Evolutionary conservation across 2,888 invertebrate species (phyloP), one percentile per base, ranked within the genome.

Genomic region (Xylota sylvarum): DNA sequence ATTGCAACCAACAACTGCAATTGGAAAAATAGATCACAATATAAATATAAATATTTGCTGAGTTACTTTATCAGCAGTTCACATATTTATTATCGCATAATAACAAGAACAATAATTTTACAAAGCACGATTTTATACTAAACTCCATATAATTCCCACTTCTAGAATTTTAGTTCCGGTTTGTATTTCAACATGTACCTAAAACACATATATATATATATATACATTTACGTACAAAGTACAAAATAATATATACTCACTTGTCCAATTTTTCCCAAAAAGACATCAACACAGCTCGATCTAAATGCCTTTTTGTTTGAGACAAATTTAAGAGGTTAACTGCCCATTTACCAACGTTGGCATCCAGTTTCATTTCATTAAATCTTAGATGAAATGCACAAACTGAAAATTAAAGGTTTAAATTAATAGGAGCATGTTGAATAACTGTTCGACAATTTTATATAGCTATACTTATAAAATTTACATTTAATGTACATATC

Each of bases 241-340:
- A n/a, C 30, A 12, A 30, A 55, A 62, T 17, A 69, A 46, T 19
- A 3, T 40, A 17, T 12, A 93, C 95, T 92, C 93, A 98, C 97
- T 96, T 97, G 93, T 99, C 99, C 50, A 99, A 94, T 88, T 96
- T 96, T 93, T 99, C 99, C 99, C 99, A 99, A 93, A 99, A 98
- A 89, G 96, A 96, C 94, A 98, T 97, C 70, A 99, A 94, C 35
- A 97, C 96, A 56, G 99, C 99, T 90, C 98, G 94, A 93, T 99
- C 99, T 90, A 99, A 95, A 95, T 99, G 99, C 69, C 99, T 94
- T 93, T 98, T 98, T 69, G 97, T 96, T 90, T 97, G 95, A 82
- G 98, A 98, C 56, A 99, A 94, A 91, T 97, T 96, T 88, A 99
- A 95, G 27, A 99, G 96, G 50, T 97, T 97, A 6, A 99, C 99